These are phyloP conservation scores for Drosophila bunnanda DNA, from an alignment of 2,888 invertebrate species.

Conservation along the genomic window DNA sequence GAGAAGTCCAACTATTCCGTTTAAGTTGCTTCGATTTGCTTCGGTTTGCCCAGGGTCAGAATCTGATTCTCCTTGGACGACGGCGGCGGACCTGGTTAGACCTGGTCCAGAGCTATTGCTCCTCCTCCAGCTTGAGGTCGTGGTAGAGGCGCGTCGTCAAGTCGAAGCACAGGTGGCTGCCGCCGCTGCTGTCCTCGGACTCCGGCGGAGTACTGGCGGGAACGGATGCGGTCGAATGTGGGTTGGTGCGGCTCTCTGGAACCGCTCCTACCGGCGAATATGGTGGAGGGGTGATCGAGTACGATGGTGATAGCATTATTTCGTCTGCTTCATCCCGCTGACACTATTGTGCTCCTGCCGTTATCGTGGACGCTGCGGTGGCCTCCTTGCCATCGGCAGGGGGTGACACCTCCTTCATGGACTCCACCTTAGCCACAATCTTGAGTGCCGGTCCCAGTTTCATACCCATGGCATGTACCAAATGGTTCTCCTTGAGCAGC, in stretches of 20 bases:
- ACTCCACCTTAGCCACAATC: slow-evolving; percentile 96
- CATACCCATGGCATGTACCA: slow-evolving; percentile 97
- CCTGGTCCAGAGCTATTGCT: slow-evolving; percentile 18
- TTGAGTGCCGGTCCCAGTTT: slow-evolving; percentile 98
- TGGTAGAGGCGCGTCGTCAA: slow-evolving; percentile 24
- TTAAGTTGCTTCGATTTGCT: background rate
- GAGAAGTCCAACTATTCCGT: slow-evolving; percentile 2
- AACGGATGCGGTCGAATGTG: background rate
- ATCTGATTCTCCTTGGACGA: slow-evolving; percentile 10
- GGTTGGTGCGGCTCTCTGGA: background rate
- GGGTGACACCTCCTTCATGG: slow-evolving; percentile 86
- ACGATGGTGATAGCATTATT: slow-evolving; percentile 34
- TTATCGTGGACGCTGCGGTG: slow-evolving; percentile 4
- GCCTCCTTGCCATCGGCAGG: slow-evolving; percentile 55
- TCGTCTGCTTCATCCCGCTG: slow-evolving; percentile 23
- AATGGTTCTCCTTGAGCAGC: slow-evolving; percentile 95
- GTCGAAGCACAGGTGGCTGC: slow-evolving; percentile 28
- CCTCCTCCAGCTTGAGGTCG: slow-evolving; percentile 25
- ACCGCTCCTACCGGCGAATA: slow-evolving; percentile 52
- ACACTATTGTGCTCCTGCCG: slow-evolving; percentile 53
- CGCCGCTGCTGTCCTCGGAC: slow-evolving; percentile 19
- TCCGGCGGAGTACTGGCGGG: slow-evolving; percentile 20
- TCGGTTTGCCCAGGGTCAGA: slow-evolving; percentile 7
- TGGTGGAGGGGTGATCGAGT: slow-evolving; percentile 60
- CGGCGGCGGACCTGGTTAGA: slow-evolving; percentile 8